Evolutionary conservation across 2,888 invertebrate genomes (phyloP).

Genomic region (Pediacus dermestoides): DNA sequence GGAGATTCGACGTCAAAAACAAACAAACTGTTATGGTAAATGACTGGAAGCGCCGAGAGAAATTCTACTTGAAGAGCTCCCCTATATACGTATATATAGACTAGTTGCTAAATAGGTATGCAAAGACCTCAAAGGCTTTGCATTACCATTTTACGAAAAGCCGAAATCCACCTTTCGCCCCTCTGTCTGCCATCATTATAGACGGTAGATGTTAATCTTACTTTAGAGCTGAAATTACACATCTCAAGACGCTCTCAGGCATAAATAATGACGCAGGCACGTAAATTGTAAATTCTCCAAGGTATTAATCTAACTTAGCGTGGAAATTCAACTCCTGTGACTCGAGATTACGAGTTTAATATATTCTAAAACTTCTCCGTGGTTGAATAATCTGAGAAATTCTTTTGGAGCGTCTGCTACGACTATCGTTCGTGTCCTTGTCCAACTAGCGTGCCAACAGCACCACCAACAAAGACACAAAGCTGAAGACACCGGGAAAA

Average conservation of each 20-base stretch:
- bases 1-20: conserved; percentile 9
- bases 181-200: conserved; percentile 30
- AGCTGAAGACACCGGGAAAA: conserved; percentile 27
- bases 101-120: conserved; percentile 17
- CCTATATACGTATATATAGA: no score
- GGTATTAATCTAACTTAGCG: conserved; percentile 53
- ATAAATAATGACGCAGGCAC: conserved; percentile 51
- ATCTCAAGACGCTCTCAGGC: conserved; percentile 50
- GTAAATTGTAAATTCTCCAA: conserved; percentile 52
- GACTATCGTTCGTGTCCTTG: no score
- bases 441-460: conserved; percentile 14
- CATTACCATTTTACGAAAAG: conserved; percentile 25
- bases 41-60: not conserved
- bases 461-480: conserved; percentile 17
- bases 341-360: conserved; percentile 52
- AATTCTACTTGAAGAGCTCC: no score
- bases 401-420: conserved; percentile 15
- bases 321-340: conserved; percentile 51
- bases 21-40: conserved; percentile 5
- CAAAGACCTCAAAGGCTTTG: conserved; percentile 30
- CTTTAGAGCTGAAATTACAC: conserved; percentile 48
- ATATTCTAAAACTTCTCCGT: conserved; percentile 51
- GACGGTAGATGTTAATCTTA: conserved; percentile 45
- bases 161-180: conserved; percentile 26
- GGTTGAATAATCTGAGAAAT: conserved; percentile 44